phyloP scores from a whole-genome alignment of 2,888 invertebrate species.

The Drosophila anomelani region DNA sequence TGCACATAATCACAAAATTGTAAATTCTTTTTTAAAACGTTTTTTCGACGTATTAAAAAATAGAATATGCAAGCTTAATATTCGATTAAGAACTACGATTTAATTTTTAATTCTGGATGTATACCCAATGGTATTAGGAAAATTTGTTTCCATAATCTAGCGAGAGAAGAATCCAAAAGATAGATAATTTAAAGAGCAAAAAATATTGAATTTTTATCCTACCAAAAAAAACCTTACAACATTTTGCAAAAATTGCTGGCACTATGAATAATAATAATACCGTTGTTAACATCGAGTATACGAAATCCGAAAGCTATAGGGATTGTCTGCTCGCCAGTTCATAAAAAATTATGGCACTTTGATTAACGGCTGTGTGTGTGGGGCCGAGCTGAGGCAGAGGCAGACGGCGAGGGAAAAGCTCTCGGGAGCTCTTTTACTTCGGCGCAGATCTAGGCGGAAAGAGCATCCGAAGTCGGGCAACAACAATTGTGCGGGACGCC shows the following conservation, averaged over 20 bases:
- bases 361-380: constrained; percentile 53
- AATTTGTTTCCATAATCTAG: too few species aligned
- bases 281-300: constrained; percentile 1
- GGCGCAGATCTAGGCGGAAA: constrained; percentile 22
- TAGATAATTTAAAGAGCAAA: too few species aligned
- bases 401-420: constrained; percentile 24
- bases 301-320: constrained; percentile 7
- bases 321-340: constrained; percentile 5
- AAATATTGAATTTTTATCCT: too few species aligned
- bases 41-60: too few species aligned
- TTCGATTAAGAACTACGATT: too few species aligned
- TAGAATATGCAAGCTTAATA: too few species aligned
- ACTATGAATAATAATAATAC: neutral
- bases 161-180: too few species aligned
- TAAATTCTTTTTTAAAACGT: too few species aligned
- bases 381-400: neutral
- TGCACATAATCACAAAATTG: too few species aligned
- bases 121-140: too few species aligned
- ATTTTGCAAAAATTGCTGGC: neutral
- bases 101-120: too few species aligned
- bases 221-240: too few species aligned
- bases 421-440: constrained; percentile 8
- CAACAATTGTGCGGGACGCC: constrained; percentile 59
- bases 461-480: constrained; percentile 30
- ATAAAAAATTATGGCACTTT: constrained; percentile 37